Evolutionary conservation across 2,888 invertebrate species (phyloP).

Genomic region (Synanthedon tipuliformis): DNA sequence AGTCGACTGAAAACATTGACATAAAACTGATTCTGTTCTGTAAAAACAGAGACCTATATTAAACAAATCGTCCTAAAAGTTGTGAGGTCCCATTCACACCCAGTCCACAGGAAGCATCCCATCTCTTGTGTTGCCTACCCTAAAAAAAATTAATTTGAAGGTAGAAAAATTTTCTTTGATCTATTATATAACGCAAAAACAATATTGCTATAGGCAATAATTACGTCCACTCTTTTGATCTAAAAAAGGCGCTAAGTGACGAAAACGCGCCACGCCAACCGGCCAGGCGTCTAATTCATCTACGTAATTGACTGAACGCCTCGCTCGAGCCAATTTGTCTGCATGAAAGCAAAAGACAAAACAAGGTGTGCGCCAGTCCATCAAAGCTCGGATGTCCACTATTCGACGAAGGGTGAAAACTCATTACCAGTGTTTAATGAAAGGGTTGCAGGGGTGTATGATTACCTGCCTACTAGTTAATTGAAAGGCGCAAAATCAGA

Average conservation of each 20-base stretch:
- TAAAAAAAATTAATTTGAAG: too few species aligned
- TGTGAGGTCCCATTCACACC: too few species aligned
- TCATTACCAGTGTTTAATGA: constrained; percentile 65
- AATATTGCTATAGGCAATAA: not conserved
- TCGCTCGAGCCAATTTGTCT: constrained; percentile 35
- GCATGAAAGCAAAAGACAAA: constrained; percentile 44
- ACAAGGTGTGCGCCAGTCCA: constrained; percentile 37
- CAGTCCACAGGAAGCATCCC: too few species aligned
- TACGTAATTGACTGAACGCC: constrained; percentile 30
- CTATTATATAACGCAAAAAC: too few species aligned
- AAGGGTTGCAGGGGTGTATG: constrained; percentile 63
- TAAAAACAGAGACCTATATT: too few species aligned
- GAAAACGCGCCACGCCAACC: constrained; percentile 1
- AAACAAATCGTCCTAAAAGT: too few species aligned
- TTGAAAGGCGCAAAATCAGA: constrained; percentile 64
- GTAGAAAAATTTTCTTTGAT: too few species aligned
- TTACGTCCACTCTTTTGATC: not conserved
- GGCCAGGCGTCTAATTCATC: constrained; percentile 12
- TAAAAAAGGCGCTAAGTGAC: not conserved
- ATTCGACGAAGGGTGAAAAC: constrained; percentile 63
- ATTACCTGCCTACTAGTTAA: constrained; percentile 54
- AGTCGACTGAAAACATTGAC: too few species aligned
- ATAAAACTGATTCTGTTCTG: too few species aligned
- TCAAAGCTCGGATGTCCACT: constrained; percentile 59
- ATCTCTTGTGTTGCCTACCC: too few species aligned